Conservation (phyloP, 2,113 vertebrate species). For the Coturnix japonica region DNA sequence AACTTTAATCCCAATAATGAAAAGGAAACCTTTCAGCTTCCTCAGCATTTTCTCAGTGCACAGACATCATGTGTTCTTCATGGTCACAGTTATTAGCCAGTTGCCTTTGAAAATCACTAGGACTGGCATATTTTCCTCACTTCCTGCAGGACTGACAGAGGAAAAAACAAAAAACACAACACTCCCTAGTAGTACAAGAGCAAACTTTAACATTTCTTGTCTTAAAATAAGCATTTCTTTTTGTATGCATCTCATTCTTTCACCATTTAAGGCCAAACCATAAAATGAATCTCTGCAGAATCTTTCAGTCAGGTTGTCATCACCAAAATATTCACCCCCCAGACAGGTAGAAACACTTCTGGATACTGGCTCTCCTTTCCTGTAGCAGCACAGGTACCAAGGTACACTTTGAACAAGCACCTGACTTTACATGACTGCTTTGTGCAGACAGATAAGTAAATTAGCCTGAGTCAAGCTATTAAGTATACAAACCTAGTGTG, state of each 20-base stretch:
- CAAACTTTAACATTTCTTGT: not conserved
- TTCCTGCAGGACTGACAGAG: not conserved
- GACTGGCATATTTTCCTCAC: not conserved
- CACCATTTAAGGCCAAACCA: not conserved
- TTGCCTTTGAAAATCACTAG: not conserved
- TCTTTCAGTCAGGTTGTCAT: not conserved
- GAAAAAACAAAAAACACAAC: not conserved
- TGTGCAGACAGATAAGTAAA: not conserved
- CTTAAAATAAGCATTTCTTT: not conserved
- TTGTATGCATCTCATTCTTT: not conserved
- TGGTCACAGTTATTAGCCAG: not conserved
- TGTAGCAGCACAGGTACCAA: not conserved
- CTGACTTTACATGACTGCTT: not conserved
- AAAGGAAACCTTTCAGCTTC: not conserved
- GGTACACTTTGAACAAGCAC: not conserved
- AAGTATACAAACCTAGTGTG: not conserved
- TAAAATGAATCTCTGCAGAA: not conserved
- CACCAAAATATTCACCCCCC: not conserved
- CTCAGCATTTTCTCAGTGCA: not conserved
- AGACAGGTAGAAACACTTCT: not conserved
- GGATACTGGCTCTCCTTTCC: not conserved
- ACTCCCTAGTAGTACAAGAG: not conserved
- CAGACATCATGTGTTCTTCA: rapidly evolving
- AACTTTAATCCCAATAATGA: not conserved
- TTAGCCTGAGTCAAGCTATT: not conserved